Conservation (phyloP, 64 coral and sea anemone genomes). For the Acropora tenuis region DNA sequence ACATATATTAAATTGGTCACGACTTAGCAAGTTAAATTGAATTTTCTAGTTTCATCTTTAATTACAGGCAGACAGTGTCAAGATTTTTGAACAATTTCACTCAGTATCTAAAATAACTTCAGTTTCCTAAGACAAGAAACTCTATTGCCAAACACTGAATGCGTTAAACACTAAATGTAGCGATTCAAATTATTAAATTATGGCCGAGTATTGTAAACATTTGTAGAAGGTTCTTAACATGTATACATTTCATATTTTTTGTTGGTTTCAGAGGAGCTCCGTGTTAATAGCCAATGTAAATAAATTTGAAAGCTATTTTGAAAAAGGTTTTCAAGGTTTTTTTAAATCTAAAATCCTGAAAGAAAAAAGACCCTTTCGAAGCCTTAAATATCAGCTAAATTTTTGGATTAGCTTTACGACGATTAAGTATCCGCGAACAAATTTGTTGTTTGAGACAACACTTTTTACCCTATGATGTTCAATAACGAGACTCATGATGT, state of each 20-base stretch:
- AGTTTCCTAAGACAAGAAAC: not conserved
- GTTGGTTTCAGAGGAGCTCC: not conserved
- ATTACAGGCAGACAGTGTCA: not conserved
- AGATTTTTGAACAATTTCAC: too few relatives aligned
- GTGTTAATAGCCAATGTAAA: slow-evolving; percentile 23
- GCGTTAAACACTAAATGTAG: slow-evolving; percentile 15
- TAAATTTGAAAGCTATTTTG: slow-evolving; percentile 28
- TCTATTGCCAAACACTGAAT: slow-evolving; percentile 4
- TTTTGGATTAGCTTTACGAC: not conserved
- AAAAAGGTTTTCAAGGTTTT: not conserved
- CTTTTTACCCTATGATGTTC: too few relatives aligned
- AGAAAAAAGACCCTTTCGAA: not conserved
- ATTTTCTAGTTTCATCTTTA: not conserved
- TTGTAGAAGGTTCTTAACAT: slow-evolving; percentile 6
- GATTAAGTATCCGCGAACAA: slow-evolving; percentile 1
- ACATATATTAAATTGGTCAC: not conserved
- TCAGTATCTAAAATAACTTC: not conserved
- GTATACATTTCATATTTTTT: slow-evolving; percentile 17
- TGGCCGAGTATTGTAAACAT: slow-evolving; percentile 24
- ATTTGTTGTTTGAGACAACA: not conserved
- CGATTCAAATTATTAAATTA: slow-evolving; percentile 21
- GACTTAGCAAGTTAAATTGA: not conserved
- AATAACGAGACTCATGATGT: too few relatives aligned
- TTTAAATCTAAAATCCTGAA: not conserved
- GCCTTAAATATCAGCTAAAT: not conserved